Base-by-base conservation (phyloP, 2,888 invertebrate genomes). In the Oscheius sp. region DNA sequence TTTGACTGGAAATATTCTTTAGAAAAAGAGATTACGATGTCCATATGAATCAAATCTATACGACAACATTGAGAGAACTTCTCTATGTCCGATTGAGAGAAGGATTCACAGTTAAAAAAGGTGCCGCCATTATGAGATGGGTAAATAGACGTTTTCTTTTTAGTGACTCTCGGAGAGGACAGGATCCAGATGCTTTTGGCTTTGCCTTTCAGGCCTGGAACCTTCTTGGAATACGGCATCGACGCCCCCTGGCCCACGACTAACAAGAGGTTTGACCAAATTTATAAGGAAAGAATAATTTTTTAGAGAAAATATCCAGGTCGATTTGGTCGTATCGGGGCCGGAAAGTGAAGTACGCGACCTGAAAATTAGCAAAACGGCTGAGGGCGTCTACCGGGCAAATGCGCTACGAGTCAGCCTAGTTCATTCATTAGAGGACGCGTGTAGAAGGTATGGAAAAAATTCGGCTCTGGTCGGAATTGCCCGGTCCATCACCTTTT, bases 21-120 rank as follows among this genome's bases (percentile, higher is more conserved):
- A 72, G 66, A 18, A 56, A 72, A 7, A 63, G 49, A 3, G 55
- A 49, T 23, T 45, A 49, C 27, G 55, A 72, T 18, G 35, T 46
- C 9, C 53, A 27, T 7, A 49, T 56, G 53, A 72, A 66, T 23
- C 21, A 52, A n/a, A 66, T 41, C n/a, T 79, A 81, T 27, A n/a
- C 58, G 16, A 74, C 74, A 9, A 81, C 76, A 7, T 55, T 93
- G 75, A 91, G 91, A 78, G 92, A 92, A 85, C 90, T 94, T 63
- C 89, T 94, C 74, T 93, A 93, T 66, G 92, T 93, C 82, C 90
- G 94, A 75, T 90, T 94, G 76, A 90, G 93, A 55, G 94, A 94
- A 89, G 94, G 94, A 41, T 94, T 93, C 89, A 91, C 92, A 52
- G 91, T 93, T 76, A 92, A 92, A 80, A 87, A 88, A 52, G 86